Base-by-base conservation (phyloP, 1,140 invertebrate genomes). In the Adelges cooleyi region DNA sequence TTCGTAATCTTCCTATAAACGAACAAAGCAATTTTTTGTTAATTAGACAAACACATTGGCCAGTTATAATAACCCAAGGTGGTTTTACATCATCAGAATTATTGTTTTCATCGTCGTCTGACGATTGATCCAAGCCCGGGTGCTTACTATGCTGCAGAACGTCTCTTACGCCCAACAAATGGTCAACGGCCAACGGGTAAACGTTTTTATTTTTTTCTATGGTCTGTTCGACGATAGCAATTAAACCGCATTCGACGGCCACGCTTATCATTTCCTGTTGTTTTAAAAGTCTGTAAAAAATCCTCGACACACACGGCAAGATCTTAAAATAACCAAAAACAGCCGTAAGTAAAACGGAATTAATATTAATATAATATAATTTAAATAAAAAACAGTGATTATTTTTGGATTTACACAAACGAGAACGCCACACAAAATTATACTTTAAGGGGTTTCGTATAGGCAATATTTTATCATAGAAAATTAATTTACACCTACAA, bases 1-100 rank as follows among this genome's bases (percentile, higher is more conserved):
- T 68, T 79, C 78, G 42, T 78, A 73, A 66, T 79, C 78, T 36
- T 74, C 73, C 73, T 74, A 22, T 4, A 69, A 29, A 36, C 11
- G 29, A 33, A 33, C 29, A 11, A 33, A 33, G 29, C 11, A 11
- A 33, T 33, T 33, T 33, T 33, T 33, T 33, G 29, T 11, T 33
- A 33, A 33, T 33, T 33, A 5, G 29, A 5, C 29, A 6, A 33
- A 5, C 29, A 33, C 11, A 33, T 33, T 33, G 29, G 5, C 29
- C 29, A 6, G 29, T 6, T 33, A 33, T 33, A 33, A 33, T 6
- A 33, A 33, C 5, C 11, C 5, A 33, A n/a, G n/a, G n/a, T n/a
- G n/a, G n/a, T n/a, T n/a, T 33, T 33, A 33, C 29, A 11, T 33
- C 11, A 33, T 33, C 29, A 33, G 29, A 33, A 33, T 6, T 33